phyloP scores from a whole-genome alignment of 2,113 vertebrate genomes.

The Alexandromys fortis region DNA sequence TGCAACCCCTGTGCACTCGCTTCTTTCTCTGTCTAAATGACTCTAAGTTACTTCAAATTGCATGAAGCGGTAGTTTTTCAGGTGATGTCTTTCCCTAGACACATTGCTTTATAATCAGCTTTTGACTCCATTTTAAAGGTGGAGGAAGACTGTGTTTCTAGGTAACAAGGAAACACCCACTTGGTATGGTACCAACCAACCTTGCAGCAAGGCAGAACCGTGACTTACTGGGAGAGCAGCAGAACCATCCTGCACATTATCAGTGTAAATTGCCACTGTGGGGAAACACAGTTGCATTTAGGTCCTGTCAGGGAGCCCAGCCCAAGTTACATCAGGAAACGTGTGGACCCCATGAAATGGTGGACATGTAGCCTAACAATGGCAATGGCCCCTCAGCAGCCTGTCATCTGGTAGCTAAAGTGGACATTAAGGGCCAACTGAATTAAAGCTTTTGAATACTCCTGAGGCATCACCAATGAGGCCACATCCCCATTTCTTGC shows the following conservation, averaged over 20 bases:
- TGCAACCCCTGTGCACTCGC: neutral
- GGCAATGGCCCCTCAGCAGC: neutral
- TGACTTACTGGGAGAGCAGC: neutral
- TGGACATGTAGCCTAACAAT: neutral
- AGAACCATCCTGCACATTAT: neutral
- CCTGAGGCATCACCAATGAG: neutral
- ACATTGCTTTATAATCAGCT: neutral
- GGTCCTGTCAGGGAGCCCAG: neutral
- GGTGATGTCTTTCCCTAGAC: neutral
- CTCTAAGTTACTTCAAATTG: neutral
- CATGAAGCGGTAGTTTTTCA: neutral
- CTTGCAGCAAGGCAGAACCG: neutral
- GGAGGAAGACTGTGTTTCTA: neutral
- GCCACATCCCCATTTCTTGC: too few species aligned
- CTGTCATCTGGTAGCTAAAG: neutral
- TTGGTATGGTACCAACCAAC: neutral
- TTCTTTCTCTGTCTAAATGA: neutral
- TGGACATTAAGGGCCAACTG: neutral
- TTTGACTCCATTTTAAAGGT: neutral
- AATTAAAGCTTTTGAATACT: neutral
- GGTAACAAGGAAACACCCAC: neutral
- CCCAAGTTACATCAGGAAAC: too few species aligned
- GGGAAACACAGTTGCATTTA: too few species aligned
- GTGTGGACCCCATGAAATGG: neutral
- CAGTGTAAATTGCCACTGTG: neutral